phyloP scores from a whole-genome alignment of 1,140 invertebrate genomes.

The Atta texana region DNA sequence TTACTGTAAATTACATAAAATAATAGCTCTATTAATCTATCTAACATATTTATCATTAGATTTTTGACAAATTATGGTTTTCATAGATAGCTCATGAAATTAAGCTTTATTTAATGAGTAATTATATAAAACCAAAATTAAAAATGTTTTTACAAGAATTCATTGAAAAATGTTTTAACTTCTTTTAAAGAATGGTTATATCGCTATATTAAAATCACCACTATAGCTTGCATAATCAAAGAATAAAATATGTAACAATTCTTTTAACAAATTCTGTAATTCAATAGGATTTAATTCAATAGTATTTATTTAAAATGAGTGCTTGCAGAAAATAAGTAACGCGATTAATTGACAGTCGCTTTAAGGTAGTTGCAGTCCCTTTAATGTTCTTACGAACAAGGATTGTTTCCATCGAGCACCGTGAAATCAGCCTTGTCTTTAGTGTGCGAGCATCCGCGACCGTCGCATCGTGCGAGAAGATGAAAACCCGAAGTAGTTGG shows the following conservation, averaged over 20 bases:
- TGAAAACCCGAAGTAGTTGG: slow-evolving; percentile 68
- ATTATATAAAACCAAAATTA: background rate
- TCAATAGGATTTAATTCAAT: background rate
- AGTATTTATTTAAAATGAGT: background rate
- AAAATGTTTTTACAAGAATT: background rate
- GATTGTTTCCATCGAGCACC: slow-evolving; percentile 29
- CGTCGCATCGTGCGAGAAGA: slow-evolving; percentile 55
- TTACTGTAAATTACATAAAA: background rate
- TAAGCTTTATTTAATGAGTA: background rate
- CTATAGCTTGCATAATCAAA: background rate
- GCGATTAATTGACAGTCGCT: slow-evolving; percentile 46
- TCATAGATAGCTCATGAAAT: background rate
- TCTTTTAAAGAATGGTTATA: background rate
- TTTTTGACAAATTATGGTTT: background rate
- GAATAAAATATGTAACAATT: background rate
- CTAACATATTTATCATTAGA: background rate
- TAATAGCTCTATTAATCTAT: background rate
- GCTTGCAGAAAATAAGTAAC: slow-evolving; percentile 7
- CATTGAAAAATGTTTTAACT: background rate
- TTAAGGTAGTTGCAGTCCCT: slow-evolving; percentile 30
- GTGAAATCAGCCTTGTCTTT: slow-evolving; percentile 35
- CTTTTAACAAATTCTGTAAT: slow-evolving; percentile 8
- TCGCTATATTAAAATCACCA: background rate
- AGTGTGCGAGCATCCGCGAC: slow-evolving; percentile 34
- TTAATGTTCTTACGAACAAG: slow-evolving; percentile 4